phyloP scores from a whole-genome alignment of 2,113 vertebrate genomes.

The Brachyistius frenatus region DNA sequence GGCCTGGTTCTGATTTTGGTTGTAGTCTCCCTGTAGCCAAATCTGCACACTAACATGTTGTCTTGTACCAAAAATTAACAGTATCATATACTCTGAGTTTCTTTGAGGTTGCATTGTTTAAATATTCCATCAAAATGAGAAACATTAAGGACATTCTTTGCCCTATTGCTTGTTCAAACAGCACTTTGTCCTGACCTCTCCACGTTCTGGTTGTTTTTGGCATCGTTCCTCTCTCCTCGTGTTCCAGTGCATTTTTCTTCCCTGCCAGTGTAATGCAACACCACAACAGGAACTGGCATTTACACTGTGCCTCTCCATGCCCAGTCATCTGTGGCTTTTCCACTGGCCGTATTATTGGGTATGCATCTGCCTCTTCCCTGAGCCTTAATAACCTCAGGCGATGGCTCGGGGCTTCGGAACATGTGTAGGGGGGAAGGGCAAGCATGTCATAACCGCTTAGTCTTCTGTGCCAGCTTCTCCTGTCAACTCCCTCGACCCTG shows the following conservation, averaged over 20 bases:
- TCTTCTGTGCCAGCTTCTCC: constrained; percentile 46
- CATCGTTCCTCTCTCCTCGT: neutral
- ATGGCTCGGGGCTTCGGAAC: constrained; percentile 34
- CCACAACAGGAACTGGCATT: constrained; percentile 35
- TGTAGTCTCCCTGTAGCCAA: neutral
- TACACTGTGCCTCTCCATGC: constrained; percentile 25
- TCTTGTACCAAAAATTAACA: no score
- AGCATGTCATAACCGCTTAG: constrained; percentile 51
- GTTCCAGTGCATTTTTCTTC: neutral
- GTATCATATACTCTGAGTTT: no score
- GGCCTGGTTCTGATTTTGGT: neutral
- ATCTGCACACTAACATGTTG: neutral
- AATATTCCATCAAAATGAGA: no score
- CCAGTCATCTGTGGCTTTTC: constrained; percentile 24
- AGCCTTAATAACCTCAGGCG: constrained; percentile 23
- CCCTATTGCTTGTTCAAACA: neutral
- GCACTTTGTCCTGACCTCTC: constrained; percentile 4
- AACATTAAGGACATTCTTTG: no score
- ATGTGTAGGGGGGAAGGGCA: constrained; percentile 39
- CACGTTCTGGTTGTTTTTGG: constrained; percentile 14
- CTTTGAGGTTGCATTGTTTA: no score
- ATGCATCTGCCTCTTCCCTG: constrained; percentile 35
- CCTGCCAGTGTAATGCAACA: constrained; percentile 7
- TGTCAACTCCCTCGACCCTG: constrained; percentile 54
- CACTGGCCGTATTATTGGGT: constrained; percentile 24